These are phyloP conservation scores for Elaphurus davidianus DNA, from an alignment of 2,113 vertebrate species.

Conservation along the genomic window DNA sequence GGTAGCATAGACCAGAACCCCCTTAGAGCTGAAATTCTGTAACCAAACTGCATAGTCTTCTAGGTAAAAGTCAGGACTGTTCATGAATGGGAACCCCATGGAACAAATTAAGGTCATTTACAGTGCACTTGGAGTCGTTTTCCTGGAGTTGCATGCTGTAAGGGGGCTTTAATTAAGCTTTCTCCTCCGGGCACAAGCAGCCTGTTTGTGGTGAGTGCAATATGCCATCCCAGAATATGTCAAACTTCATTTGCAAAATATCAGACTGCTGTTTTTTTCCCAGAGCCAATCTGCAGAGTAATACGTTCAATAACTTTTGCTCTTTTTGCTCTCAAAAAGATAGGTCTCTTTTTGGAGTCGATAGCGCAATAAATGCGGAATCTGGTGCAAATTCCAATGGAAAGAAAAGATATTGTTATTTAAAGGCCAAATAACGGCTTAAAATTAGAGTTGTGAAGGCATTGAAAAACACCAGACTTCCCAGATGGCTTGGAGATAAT, in stretches of 20 bases:
- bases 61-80: not conserved
- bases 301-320: constrained; percentile 69
- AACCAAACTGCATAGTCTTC: not conserved
- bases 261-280: constrained; percentile 81
- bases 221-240: constrained; percentile 80
- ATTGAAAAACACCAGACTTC: constrained; percentile 83
- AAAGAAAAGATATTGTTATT: constrained; percentile 84
- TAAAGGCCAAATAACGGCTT: constrained; percentile 85
- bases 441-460: constrained; percentile 86
- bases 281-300: constrained; percentile 76
- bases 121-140: not conserved
- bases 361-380: constrained; percentile 77
- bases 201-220: constrained; percentile 78
- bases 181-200: constrained; percentile 69
- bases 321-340: constrained; percentile 71
- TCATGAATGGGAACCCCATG: not conserved
- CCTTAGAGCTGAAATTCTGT: not conserved
- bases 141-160: not conserved
- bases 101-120: constrained; percentile 19
- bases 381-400: constrained; percentile 77
- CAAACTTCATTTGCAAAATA: constrained; percentile 85
- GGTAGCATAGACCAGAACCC: not conserved
- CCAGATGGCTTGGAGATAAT: constrained; percentile 85
- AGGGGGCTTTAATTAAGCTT: constrained; percentile 58
- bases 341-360: constrained; percentile 75